Conservation (phyloP, 2,888 invertebrate species). For the Plagiodera versicolora region DNA sequence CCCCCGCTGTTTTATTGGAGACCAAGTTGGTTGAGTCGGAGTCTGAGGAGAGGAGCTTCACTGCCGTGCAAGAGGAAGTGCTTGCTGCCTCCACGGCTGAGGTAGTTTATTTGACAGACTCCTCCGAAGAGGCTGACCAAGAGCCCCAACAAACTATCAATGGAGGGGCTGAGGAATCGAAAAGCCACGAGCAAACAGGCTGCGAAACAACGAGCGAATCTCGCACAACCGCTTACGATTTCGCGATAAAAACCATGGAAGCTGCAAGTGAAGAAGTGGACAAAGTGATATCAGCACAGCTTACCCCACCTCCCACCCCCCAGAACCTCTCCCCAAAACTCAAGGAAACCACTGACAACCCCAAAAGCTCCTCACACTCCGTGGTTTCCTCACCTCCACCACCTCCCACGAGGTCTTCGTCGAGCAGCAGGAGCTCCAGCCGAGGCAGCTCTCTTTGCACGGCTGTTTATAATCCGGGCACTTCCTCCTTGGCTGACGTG, state of each 20-base stretch:
- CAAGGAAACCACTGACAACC: neutral
- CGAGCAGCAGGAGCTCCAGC: conserved; percentile 57
- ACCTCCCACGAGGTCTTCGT: conserved; percentile 38
- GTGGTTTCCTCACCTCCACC: conserved; percentile 36
- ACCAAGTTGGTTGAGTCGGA: conserved; percentile 57
- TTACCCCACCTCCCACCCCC: conserved; percentile 50
- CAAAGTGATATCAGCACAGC: conserved; percentile 35
- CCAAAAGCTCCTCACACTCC: conserved; percentile 19
- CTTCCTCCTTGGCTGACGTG: conserved; percentile 64
- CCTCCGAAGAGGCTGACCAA: conserved; percentile 27
- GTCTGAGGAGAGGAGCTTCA: conserved; percentile 58
- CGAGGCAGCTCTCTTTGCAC: conserved; percentile 66
- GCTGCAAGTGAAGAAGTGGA: conserved; percentile 1
- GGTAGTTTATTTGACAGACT: conserved; percentile 63
- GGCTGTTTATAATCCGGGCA: conserved; percentile 66
- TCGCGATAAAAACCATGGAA: conserved; percentile 20
- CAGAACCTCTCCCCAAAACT: conserved; percentile 41
- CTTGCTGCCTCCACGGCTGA: conserved; percentile 59
- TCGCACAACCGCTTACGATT: conserved; percentile 19
- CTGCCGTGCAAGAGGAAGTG: conserved; percentile 47
- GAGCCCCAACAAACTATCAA: conserved; percentile 20
- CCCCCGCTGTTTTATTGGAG: conserved; percentile 58
- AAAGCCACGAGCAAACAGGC: conserved; percentile 10
- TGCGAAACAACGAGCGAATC: conserved; percentile 27
- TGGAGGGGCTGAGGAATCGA: neutral